Conservation (phyloP, 2,797 vertebrate species). For the Parambassis ranga region DNA sequence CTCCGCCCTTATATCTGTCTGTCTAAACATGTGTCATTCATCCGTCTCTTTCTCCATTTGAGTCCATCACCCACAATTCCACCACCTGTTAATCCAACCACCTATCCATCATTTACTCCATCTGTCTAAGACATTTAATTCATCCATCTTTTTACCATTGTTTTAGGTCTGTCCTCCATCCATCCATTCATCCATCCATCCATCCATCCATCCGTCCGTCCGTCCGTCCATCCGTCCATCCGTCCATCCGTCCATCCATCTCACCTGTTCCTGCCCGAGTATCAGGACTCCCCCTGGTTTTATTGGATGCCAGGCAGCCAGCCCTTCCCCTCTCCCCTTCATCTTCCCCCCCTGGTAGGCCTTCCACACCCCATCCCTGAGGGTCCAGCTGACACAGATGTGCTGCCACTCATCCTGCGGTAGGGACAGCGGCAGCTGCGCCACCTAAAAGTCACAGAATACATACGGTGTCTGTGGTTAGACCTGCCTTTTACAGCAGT, state of each 20-base stretch:
- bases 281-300: constrained; percentile 93
- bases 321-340: constrained; percentile 88
- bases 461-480: background rate
- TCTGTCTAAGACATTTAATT: too few species aligned
- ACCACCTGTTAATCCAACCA: too few species aligned
- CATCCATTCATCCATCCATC: background rate
- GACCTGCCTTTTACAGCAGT: background rate
- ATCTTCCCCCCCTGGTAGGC: constrained; percentile 92
- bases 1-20: background rate
- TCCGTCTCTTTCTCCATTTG: background rate
- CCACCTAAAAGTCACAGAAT: constrained; percentile 79
- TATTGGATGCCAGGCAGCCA: constrained; percentile 96
- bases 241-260: background rate
- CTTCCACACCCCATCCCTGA: constrained; percentile 94
- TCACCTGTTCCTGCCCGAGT: constrained; percentile 97
- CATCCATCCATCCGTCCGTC: background rate
- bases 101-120: too few species aligned
- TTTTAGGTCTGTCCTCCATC: too few species aligned
- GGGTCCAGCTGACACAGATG: constrained; percentile 93
- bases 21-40: background rate
- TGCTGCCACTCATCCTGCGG: constrained; percentile 92
- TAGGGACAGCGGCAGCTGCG: constrained; percentile 90
- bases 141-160: too few species aligned
- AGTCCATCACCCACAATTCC: background rate
- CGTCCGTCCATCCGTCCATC: background rate